Evolutionary conservation across 2,113 vertebrate genomes (phyloP), one percentile per base, ranked within the genome.

Genomic region (Orientallactaga bullata): DNA sequence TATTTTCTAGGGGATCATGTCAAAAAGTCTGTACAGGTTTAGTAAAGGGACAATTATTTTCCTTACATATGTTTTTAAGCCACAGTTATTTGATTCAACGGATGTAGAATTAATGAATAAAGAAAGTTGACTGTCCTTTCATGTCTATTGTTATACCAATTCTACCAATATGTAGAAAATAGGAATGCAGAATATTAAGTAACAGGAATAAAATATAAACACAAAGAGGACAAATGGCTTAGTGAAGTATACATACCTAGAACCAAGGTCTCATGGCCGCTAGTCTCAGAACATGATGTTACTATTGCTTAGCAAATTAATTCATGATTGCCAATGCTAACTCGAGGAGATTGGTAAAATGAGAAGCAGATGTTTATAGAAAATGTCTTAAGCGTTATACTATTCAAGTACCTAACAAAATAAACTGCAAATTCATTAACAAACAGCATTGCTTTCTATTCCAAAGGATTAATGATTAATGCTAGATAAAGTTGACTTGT

Each of bases 101-200:
- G 26, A 83, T 69, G 1, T 20, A 76, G 10, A 65, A 88, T 7
- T 12, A 11, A 81, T 3, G 58, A 58, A 88, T 81, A 76, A 8
- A 65, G 26, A 60, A 60, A 47, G 23, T 2, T 68, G 35, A 20
- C 10, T 47, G 11, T 74, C 68, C 7, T 82, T 95, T 30, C 11
- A 16, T 20, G 82, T 85, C 4, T 78, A 81, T 60, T 96, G 82
- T 77, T 15, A 66, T 82, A 79, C 78, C 92, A 85, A 83, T 94
- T 94, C 28, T 92, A 28, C 32, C 65, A 85, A n/a, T 17, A 82
- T 39, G 13, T 26, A 77, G 60, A 88, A 89, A 85, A 74, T 55
- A 7, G 28, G 7, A 37, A 85, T 13, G 47, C 12, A 69, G 76
- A 80, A 0, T 85, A 83, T 74, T 37, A 85, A 17, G 8, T 66